Base-by-base conservation (phyloP, 2,888 invertebrate genomes). In the Melipona beecheii region DNA sequence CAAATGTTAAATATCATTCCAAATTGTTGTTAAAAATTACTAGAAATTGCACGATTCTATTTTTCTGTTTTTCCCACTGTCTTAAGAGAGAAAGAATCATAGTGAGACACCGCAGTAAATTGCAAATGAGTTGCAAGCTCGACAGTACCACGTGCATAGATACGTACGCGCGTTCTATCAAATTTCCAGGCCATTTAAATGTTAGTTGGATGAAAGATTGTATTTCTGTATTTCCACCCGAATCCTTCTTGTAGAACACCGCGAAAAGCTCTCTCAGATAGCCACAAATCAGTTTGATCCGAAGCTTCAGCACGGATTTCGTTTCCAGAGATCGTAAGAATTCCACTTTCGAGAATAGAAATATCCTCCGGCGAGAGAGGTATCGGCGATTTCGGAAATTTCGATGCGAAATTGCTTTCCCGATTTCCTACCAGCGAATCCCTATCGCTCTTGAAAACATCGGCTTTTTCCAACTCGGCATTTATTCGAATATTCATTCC, bases 251-350 rank as follows among this genome's bases (percentile, higher is more conserved):
- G 19, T 4, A 31, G 72, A 75, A 56, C 60, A 17, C 24, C 31
- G 17, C 60, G 60, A 69, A 50, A 69, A 75, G 27, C 19, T 4
- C 11, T 54, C 58, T 19, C 24, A 52, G 43, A 24, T 49, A 36
- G 81, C 65, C 58, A 0, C 75, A 66, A 36, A 74, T 87, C 75
- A 64, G 36, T 73, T 64, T 60, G 83, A 82, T 85, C 27, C 19
- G 72, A 75, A 73, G 60, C 75, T 52, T n/a, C 78, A 69, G 78
- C 77, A 84, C 84, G 84, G 84, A 86, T 89, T 83, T 86, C 86
- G 87, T 90, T 89, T 86, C 89, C 85, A 84, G 83, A 83, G 75
- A 60, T 50, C 19, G 21, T 52, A 43, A 43, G 43, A 43, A 43
- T 50, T 27, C 64, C 69, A 50, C 27, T 19, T 36, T n/a, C 5